These are phyloP conservation scores for Corythoichthys haematopterus DNA, from an alignment of 2,113 vertebrate genomes.

Conservation along the genomic window DNA sequence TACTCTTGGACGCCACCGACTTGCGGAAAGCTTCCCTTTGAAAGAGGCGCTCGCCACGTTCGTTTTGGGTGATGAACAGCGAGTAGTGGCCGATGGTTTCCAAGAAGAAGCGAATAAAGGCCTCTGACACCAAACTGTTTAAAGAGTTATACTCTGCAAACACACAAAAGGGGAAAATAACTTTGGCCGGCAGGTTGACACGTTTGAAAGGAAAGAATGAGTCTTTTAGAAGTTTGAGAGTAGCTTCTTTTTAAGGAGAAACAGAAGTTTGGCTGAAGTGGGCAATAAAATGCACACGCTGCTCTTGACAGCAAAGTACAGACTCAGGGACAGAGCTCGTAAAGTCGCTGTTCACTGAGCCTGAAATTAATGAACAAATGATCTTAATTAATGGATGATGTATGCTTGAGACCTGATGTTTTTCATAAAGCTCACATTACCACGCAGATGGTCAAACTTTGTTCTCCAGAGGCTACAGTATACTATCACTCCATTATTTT, in stretches of 20 bases:
- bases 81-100: constrained; percentile 97
- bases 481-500: neutral
- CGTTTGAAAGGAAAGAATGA: constrained; percentile 9
- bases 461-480: neutral
- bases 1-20: constrained; percentile 95
- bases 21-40: constrained; percentile 97
- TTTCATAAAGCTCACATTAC: neutral
- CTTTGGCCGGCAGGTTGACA: neutral
- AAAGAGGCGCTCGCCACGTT: constrained; percentile 88
- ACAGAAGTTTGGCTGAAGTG: constrained; percentile 4
- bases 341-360: constrained; percentile 5
- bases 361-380: constrained; percentile 13
- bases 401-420: neutral
- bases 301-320: constrained; percentile 9
- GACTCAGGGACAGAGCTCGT: constrained; percentile 3
- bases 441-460: neutral
- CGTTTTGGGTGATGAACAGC: constrained; percentile 90
- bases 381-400: neutral
- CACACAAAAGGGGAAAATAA: constrained; percentile 10
- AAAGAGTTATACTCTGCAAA: constrained; percentile 89
- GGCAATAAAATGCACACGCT: constrained; percentile 12
- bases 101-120: constrained; percentile 98
- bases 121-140: constrained; percentile 94
- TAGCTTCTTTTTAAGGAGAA: constrained; percentile 1
- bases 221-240: constrained; percentile 1